Evolutionary conservation across 2,888 invertebrate genomes (phyloP), one percentile per base, ranked within the genome.

Genomic region (Cephalotes varians): DNA sequence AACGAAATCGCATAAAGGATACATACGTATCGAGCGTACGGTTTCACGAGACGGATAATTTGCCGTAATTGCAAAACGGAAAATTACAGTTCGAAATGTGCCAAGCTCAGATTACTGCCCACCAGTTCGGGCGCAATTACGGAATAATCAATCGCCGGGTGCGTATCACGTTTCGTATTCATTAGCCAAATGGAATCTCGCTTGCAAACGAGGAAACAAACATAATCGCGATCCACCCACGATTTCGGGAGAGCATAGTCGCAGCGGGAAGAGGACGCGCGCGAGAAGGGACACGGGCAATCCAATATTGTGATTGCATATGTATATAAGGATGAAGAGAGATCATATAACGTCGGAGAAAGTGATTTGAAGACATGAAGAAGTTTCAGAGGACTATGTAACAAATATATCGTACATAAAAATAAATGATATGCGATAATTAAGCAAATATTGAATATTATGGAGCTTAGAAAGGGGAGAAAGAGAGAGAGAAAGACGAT

Each of bases 131-230:
- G 56, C 71, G 77, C 77, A 79, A 79, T 79, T 79, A 79, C 71
- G 77, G 71, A 79, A 79, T 79, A 79, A 79, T 79, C 77, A 79
- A 79, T 79, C 77, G 77, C 71, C 77, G 47, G 12, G 56, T 56
- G 56, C 34, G 77, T 79, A 79, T 79, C 77, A 58, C 71, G 77
- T 79, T 79, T 79, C 77, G 77, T 56, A 79, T 79, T 79, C 77
- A 79, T 79, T 79, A 79, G 77, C 77, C 71, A 79, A 79, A 79
- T 79, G 77, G 71, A 79, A 71, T 79, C 77, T 71, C 77, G 56
- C 77, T 47, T 18, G 34, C 56, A 71, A 69, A 71, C 56, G 77
- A 79, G 77, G 47, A 79, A 71, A 79, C 77, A 79, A 79, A 79
- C 77, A 69, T 77, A 79, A 79, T 79, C 77, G 71, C 56, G 56